Base-by-base conservation (phyloP, 2,888 invertebrate genomes). In the Monoplex corrugatus region DNA sequence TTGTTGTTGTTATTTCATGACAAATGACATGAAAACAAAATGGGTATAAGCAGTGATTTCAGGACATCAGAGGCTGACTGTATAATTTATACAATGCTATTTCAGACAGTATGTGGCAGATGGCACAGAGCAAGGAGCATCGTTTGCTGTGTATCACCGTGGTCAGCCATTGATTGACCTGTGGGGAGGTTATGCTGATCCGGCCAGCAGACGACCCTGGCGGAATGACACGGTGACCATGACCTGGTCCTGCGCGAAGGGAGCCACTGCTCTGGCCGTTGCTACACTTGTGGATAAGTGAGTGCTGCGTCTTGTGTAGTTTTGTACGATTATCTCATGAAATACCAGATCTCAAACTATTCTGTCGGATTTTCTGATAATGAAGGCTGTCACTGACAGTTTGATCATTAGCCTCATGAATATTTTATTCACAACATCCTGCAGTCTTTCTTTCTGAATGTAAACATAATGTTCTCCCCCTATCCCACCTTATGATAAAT, bases 241-340 rank as follows among this genome's bases (percentile, higher is more conserved):
- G 63, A 90, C 91, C 1, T 94, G 90, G 86, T 95, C 95, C 1
- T 87, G 91, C 19, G 92, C 94, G 0, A 95, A 95, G 90, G 94
- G 93, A 16, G 92, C 94, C 0, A 92, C 93, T 0, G 94, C 95
- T 23, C 90, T 95, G 23, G 91, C 92, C 3, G 92, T 94, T n/a
- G 95, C 94, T 0, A 93, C 93, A 89, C 92, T 96, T 50, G 96
- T 96, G 8, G 96, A 96, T 89, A 93, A 91, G 95, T 95, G 90
- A 85, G 91, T 40, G 44, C 38, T 13, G 35, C 13, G 10, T 19
- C 10, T 13, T 13, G 19, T 50, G 50, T 50, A 50, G n/a, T n/a
- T n/a, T n/a, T 50, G 19, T 50, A 50, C 19, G 19, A 13, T 19
- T 13, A 50, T 50, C 50, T 13, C 19, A 19, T 50, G 19, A 10